phyloP scores from a whole-genome alignment of 2,888 invertebrate genomes.

The Polydrusus pterygomalis region DNA sequence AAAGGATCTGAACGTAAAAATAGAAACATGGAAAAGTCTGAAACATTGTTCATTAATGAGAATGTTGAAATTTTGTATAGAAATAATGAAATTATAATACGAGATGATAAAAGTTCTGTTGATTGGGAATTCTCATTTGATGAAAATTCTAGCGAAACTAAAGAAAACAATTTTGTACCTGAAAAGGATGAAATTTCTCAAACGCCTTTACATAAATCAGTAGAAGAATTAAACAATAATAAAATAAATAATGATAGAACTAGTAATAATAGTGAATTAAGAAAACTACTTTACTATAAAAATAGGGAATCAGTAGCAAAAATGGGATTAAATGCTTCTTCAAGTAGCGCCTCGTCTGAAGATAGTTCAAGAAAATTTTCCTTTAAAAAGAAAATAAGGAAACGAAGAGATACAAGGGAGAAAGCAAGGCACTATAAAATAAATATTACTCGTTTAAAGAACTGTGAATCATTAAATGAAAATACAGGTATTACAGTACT shows the following conservation, averaged over 20 bases:
- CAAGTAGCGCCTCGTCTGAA: slow-evolving; percentile 48
- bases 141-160: slow-evolving; percentile 55
- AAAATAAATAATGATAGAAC: background rate
- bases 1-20: slow-evolving; percentile 18
- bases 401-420: slow-evolving; percentile 31
- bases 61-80: slow-evolving; percentile 62
- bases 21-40: slow-evolving; percentile 50
- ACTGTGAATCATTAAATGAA: slow-evolving; percentile 58
- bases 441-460: slow-evolving; percentile 57
- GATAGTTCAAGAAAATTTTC: slow-evolving; percentile 47
- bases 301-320: slow-evolving; percentile 3
- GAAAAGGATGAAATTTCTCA: slow-evolving; percentile 6
- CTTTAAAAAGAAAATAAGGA: slow-evolving; percentile 46
- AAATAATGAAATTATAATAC: slow-evolving; percentile 62
- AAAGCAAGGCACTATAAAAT: slow-evolving; percentile 57
- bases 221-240: slow-evolving; percentile 14
- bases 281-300: slow-evolving; percentile 17
- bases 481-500: slow-evolving; percentile 52
- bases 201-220: background rate
- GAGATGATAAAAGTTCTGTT: slow-evolving; percentile 60
- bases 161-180: slow-evolving; percentile 42
- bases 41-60: slow-evolving; percentile 61
- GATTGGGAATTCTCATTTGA: slow-evolving; percentile 63
- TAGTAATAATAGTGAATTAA: slow-evolving; percentile 22
- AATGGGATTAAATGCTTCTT: slow-evolving; percentile 19